Base-by-base conservation (phyloP, 2,888 invertebrate genomes). In the Hyppa rectilinea region DNA sequence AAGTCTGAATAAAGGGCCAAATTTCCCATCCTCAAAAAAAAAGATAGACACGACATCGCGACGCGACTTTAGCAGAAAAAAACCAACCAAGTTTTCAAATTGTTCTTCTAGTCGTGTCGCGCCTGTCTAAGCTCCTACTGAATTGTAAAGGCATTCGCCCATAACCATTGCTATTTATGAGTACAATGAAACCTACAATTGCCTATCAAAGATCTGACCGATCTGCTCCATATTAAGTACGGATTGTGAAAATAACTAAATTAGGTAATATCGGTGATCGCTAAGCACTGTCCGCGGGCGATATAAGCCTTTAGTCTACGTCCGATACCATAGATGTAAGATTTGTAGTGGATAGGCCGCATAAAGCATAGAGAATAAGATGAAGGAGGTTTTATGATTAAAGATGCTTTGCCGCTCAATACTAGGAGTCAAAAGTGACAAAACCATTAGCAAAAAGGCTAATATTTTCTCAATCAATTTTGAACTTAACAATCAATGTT, bases 211-310 rank as follows among this genome's bases (percentile, higher is more conserved):
- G 70, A 76, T 80, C 67, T 66, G 38, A 50, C 36, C 53, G 45
- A 75, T 76, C 55, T 45, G 60, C 23, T 70, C 67, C 76, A 43
- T 82, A 80, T 71, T 72, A 60, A 79, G 77, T 55, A 63, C 69
- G 74, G 81, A 87, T 80, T 82, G 74, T 79, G 81, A 77, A 81
- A 85, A 87, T 84, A 80, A 80, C 88, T 88, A 85, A 86, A 87
- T 88, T 85, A 86, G 90, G 84, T 72, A 78, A 85, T 88, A 85
- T 86, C 79, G 75, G 82, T 72, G 85, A 87, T 87, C 84, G 75
- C 31, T 81, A 83, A 86, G 80, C 84, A 83, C 62, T 36, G 80
- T 67, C 88, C 83, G 80, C 77, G 53, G 84, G 88, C 88, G 64
- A 38, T 79, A 56, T 56, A 45, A 59, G 70, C 69, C 71, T 29